phyloP scores from a whole-genome alignment of 2,888 invertebrate genomes.

The Epinotia brunnichana region DNA sequence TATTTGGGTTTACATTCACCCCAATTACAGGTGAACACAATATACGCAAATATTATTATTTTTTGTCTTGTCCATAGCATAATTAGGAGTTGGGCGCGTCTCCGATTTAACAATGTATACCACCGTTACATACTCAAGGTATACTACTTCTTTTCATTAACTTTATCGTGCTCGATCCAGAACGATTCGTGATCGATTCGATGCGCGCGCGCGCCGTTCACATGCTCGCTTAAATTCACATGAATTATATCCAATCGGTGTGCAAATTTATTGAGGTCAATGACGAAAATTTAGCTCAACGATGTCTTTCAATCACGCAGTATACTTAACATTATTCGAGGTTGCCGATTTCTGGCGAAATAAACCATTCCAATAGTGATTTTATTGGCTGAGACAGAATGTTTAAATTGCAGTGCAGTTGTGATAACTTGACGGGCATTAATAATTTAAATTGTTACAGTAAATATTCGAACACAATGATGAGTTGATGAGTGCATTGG shows the following conservation, averaged over 20 bases:
- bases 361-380: background rate
- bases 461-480: background rate
- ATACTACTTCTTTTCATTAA: conserved; percentile 9
- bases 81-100: too few species aligned
- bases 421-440: background rate
- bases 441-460: background rate
- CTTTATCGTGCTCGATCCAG: conserved; percentile 10
- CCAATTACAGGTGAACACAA: too few species aligned
- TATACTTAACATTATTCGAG: conserved; percentile 6
- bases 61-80: too few species aligned
- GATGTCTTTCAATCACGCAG: conserved; percentile 1
- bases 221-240: conserved; percentile 28
- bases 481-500: background rate
- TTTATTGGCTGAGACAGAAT: background rate
- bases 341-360: background rate
- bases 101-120: too few species aligned
- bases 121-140: background rate
- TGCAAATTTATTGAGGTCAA: conserved; percentile 29
- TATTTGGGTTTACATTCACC: too few species aligned
- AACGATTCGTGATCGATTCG: conserved; percentile 26
- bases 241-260: conserved; percentile 28
- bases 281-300: conserved; percentile 22
- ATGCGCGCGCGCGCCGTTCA: conserved; percentile 20
- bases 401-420: background rate
- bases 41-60: too few species aligned